Evolutionary conservation across 1,140 invertebrate species (phyloP), one percentile per base, ranked within the genome.

Genomic region (Acromyrmex charruanus): DNA sequence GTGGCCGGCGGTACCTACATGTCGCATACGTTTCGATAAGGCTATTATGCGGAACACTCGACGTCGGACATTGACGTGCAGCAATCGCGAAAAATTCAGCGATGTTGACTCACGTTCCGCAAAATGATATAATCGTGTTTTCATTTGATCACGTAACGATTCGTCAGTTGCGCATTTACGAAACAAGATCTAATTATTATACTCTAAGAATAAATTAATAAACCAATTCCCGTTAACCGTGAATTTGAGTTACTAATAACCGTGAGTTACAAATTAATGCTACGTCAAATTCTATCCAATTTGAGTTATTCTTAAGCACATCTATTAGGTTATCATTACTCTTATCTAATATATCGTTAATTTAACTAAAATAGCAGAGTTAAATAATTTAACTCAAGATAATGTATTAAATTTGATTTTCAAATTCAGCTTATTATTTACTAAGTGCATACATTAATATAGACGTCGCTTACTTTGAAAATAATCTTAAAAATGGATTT

Each of bases 1-100:
- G 69, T 63, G 53, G 69, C 72, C 66, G 69, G 39, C 35, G 81
- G 61, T 87, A 74, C 86, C 69, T 61, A 89, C 75, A 68, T 88
- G 88, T 90, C 88, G 71, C 75, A 44, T 65, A 61, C 74, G 53
- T 86, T 81, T 85, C 88, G 88, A 90, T 86, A 88, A 85, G 75
- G 55, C 71, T 81, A 77, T 80, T 87, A 77, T 21, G n/a, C 12
- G 72, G 14, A 77, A 65, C 71, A 49, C 58, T 65, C 25, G 25
- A 16, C 18, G 3, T 25, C 6, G 14, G 16, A 35, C 66, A 28
- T 18, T 51, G 82, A 53, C 18, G 7, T 18, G 35, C 18, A 51
- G 2, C 25, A 49, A 72, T 35, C 9, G 44, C 4, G 18, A 72
- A 72, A 53, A 58, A 69, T 72, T 58, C n/a, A 14, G 5, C 55